A percentile compares a stretch with the other conserved stretches of the same genome.
Evolutionary conservation across 2,888 invertebrate species (phyloP).

Genomic region (Cephalotes varians): DNA sequence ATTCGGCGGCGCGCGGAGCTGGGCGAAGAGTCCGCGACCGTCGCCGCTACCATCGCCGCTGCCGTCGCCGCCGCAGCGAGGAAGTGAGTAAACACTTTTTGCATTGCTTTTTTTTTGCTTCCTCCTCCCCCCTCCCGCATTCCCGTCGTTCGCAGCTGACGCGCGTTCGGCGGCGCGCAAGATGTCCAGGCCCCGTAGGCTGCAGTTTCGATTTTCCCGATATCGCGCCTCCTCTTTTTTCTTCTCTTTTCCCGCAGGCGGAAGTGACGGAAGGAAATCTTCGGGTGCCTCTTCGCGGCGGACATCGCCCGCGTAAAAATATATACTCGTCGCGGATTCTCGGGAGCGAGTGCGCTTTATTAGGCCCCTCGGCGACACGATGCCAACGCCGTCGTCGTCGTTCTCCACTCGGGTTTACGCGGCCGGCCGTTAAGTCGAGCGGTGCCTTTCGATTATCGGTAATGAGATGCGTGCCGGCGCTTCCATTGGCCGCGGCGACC

Average conservation of each 20-base stretch:
- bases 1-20: conserved; percentile 55
- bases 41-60: background rate
- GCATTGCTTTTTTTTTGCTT: conserved; percentile 37
- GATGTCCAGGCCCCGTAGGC: background rate
- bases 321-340: background rate
- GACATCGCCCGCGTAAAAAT: background rate
- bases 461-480: conserved; percentile 44
- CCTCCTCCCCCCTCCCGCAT: too few species aligned
- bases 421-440: conserved; percentile 15
- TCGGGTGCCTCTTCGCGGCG: background rate
- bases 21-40: conserved; percentile 3
- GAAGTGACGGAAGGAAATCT: background rate
- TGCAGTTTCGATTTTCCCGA: background rate
- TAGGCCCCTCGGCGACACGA: background rate
- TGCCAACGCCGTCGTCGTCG: background rate
- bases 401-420: background rate
- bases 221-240: background rate
- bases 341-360: background rate
- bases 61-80: conserved; percentile 45
- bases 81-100: conserved; percentile 76
- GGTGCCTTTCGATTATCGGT: conserved; percentile 51
- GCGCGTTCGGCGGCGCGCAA: background rate
- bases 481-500: conserved; percentile 30
- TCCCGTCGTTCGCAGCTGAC: background rate
- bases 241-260: background rate